Conservation (phyloP, 2,888 invertebrate species). For the Dicyrtomina minuta region DNA sequence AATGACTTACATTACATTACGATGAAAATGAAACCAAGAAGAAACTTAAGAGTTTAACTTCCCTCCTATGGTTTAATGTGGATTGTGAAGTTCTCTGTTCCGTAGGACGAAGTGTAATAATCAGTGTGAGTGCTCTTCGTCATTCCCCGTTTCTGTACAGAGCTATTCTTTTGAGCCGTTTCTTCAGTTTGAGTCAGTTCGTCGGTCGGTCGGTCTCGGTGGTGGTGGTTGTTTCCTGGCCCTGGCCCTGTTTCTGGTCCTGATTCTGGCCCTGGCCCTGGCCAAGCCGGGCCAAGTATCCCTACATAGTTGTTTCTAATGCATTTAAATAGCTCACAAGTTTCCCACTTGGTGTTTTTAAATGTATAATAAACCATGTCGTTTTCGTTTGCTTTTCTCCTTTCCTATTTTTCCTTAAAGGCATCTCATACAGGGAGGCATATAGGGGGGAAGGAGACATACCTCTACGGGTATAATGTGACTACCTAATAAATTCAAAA, state of each 20-base stretch:
- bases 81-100: constrained; percentile 11
- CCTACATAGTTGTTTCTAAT: neutral
- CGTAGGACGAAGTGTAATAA: neutral
- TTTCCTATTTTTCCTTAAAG: no score
- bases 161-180: no score
- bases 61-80: constrained; percentile 27
- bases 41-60: neutral
- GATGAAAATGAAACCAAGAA: constrained; percentile 8
- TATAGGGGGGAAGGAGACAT: no score
- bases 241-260: no score
- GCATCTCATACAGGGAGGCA: no score
- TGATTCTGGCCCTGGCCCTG: no score
- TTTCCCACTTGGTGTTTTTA: neutral
- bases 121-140: neutral
- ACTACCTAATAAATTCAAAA: constrained; percentile 18
- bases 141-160: neutral
- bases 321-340: constrained; percentile 26
- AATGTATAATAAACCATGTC: constrained; percentile 12
- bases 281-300: no score
- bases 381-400: neutral
- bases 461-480: neutral
- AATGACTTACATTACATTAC: neutral
- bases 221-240: no score
- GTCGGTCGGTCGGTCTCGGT: no score
- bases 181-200: no score